Percentiles rank a stretch among this genome's conserved stretches.
phyloP scores from a whole-genome alignment of 2,888 invertebrate species.

The Brenthis ino region DNA sequence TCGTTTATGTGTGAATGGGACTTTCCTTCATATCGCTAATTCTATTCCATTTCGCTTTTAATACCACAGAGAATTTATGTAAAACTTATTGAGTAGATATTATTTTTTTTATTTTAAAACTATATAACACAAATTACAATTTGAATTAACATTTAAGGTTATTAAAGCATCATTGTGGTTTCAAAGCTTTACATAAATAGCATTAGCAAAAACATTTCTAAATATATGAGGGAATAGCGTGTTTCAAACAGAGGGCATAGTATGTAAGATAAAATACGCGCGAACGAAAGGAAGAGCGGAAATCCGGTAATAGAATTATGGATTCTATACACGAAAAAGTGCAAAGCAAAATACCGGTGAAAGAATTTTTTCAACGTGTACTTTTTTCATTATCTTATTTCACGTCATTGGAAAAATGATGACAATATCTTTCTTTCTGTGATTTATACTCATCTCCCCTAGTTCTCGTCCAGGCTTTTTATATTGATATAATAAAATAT shows the following conservation, averaged over 20 bases:
- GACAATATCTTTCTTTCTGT: background rate
- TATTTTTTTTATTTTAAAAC: too few species aligned
- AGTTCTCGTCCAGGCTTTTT: too few species aligned
- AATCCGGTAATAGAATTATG: constrained; percentile 37
- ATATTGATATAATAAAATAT: too few species aligned
- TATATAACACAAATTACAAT: background rate
- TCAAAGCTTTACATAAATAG: constrained; percentile 2
- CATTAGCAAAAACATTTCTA: constrained; percentile 8
- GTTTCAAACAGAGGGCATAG: constrained; percentile 26
- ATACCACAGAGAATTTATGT: too few species aligned
- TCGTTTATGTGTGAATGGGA: too few species aligned
- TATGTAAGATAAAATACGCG: constrained; percentile 31
- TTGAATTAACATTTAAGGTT: background rate
- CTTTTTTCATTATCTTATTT: constrained; percentile 9
- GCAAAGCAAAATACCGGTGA: constrained; percentile 12
- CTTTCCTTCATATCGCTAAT: too few species aligned
- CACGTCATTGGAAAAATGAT: background rate
- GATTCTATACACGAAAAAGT: constrained; percentile 29
- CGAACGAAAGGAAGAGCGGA: constrained; percentile 32
- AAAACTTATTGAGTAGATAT: too few species aligned
- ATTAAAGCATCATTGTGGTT: background rate
- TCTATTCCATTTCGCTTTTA: too few species aligned
- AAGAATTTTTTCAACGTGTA: background rate
- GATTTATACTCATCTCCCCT: background rate
- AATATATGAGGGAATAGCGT: constrained; percentile 26